Base-by-base conservation (phyloP, 2,888 invertebrate genomes). In the Aphidoletes aphidimyza region DNA sequence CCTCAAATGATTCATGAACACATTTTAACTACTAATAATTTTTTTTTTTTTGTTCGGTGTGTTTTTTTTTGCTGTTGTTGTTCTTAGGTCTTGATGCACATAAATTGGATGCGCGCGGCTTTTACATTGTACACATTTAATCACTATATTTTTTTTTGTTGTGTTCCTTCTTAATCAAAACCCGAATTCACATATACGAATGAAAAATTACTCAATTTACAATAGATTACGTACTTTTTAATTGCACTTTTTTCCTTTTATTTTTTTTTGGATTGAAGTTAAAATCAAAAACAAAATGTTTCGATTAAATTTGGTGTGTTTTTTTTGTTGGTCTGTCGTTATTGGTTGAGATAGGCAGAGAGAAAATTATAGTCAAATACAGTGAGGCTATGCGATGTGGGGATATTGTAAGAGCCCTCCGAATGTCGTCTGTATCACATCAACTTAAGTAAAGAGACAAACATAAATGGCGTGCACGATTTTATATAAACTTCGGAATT, bases 361-460 rank as follows among this genome's bases (percentile, higher is more conserved):
- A 30, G 30, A 26, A 69, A 69, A 6, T 42, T 14, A 42, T 69
- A 69, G 30, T 30, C 69, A 69, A 14, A 42, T 26, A 26, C 34
- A 81, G 81, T 1, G 22, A 81, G n/a, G n/a, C n/a, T 81, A 39
- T 39, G 11, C 39, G 69, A 69, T 30, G 26, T 69, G 69, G 26
- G n/a, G n/a, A n/a, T n/a, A n/a, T n/a, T n/a, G n/a, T n/a, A n/a
- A n/a, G 17, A 69, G 69, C 69, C 69, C 34, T 26, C 34, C 11
- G 19, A 39, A 39, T 39, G 81, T 81, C 81, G 81, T 81, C 81
- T 39, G 81, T 81, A 81, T 81, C 81, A 81, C 37, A 81, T 39
- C 81, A 81, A 83, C 42, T 42, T 42, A 30, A 42, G 83, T 42
- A 83, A 83, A 83, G 83, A 83, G 83, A 83, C 83, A 42, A 83